phyloP scores from a whole-genome alignment of 2,888 invertebrate genomes.

The Unio delphinus region DNA sequence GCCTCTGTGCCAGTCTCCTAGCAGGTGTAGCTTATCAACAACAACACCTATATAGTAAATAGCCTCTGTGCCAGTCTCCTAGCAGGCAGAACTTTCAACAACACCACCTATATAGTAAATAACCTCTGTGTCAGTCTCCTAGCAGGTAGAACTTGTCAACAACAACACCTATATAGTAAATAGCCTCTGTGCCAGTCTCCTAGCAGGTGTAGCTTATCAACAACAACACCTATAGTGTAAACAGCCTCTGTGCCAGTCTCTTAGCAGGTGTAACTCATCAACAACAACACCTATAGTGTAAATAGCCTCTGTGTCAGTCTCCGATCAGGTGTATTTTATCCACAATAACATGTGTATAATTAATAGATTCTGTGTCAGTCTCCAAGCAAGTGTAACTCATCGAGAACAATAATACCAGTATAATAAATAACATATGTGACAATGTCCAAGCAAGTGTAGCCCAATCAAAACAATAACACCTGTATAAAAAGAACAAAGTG shows the following conservation, averaged over 20 bases:
- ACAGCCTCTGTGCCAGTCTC: conserved; percentile 89
- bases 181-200: too few species aligned
- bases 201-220: conserved; percentile 82
- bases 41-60: too few species aligned
- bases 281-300: conserved; percentile 81
- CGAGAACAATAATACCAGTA: conserved; percentile 82
- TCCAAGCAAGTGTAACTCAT: conserved; percentile 95
- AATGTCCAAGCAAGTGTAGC: too few species aligned
- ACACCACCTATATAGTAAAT: too few species aligned
- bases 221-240: too few species aligned
- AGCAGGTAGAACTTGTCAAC: conserved; percentile 76
- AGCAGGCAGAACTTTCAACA: too few species aligned
- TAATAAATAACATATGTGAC: neutral
- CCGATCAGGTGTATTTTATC: conserved; percentile 96
- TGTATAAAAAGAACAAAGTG: too few species aligned
- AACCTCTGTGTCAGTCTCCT: too few species aligned
- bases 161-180: too few species aligned
- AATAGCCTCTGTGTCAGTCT: conserved; percentile 73
- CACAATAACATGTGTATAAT: conserved; percentile 78
- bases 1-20: conserved; percentile 92
- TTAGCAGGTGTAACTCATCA: conserved; percentile 94
- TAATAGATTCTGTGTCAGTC: conserved; percentile 87
- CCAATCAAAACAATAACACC: too few species aligned
- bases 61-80: too few species aligned
- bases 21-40: conserved; percentile 81